Percentiles rank a stretch among this genome's conserved stretches.
Evolutionary conservation across 2,113 vertebrate genomes (phyloP).

Genomic region (Poicephalus gulielmi): DNA sequence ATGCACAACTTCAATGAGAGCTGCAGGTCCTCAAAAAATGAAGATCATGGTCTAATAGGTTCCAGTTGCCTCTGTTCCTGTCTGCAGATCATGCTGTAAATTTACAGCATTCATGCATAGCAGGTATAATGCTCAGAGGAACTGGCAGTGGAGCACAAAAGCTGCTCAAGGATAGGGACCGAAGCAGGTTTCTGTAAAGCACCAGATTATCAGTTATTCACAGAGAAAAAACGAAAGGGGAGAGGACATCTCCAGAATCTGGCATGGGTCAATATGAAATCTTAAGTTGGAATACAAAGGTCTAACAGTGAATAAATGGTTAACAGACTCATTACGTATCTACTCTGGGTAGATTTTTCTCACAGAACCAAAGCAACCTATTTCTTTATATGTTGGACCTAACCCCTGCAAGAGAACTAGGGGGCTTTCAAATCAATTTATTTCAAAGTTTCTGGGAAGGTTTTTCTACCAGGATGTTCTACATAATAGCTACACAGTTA

Average conservation of each 20-base stretch:
- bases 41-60: slow-evolving; percentile 36
- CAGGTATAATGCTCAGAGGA: slow-evolving; percentile 17
- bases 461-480: neutral
- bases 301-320: neutral
- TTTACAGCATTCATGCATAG: slow-evolving; percentile 62
- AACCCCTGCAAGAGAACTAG: neutral
- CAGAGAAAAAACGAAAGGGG: neutral
- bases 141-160: slow-evolving; percentile 13
- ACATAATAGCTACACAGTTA: neutral
- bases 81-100: slow-evolving; percentile 44
- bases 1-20: neutral
- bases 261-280: neutral
- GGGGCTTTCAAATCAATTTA: neutral
- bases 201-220: neutral
- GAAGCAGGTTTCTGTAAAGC: neutral
- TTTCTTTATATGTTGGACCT: neutral
- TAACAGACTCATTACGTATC: neutral
- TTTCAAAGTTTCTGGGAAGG: neutral
- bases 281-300: neutral
- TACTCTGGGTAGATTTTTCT: neutral
- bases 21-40: slow-evolving; percentile 15
- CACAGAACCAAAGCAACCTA: neutral
- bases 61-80: slow-evolving; percentile 16
- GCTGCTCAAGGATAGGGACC: neutral
- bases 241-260: neutral